Conservation (phyloP, 1,140 invertebrate species). For the Caenorhabditis remanei region DNA sequence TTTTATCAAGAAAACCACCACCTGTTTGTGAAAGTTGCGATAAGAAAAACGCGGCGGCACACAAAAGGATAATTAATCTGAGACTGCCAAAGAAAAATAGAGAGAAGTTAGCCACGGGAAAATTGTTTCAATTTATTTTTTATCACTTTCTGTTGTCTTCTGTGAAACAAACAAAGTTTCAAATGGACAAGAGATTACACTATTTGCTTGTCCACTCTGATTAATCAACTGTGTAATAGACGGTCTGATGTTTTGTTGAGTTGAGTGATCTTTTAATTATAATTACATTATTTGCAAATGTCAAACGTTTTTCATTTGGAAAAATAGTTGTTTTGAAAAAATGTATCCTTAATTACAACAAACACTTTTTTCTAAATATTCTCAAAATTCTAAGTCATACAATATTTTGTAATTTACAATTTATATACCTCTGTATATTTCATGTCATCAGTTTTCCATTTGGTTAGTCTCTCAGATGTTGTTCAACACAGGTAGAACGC, state of each 20-base stretch:
- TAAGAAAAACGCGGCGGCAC: constrained; percentile 28
- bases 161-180: constrained; percentile 41
- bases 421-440: no score
- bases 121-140: constrained; percentile 13
- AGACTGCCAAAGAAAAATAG: constrained; percentile 2
- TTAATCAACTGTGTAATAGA: constrained; percentile 28
- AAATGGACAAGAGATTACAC: constrained; percentile 41
- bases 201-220: constrained; percentile 17
- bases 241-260: neutral
- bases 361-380: no score
- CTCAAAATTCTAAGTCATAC: no score
- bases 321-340: neutral
- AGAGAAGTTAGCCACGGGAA: neutral
- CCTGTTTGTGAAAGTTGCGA: constrained; percentile 19
- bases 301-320: neutral
- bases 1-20: neutral
- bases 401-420: no score
- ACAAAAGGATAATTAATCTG: constrained; percentile 38
- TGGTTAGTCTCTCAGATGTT: neutral
- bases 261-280: constrained; percentile 14
- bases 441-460: neutral
- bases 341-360: neutral
- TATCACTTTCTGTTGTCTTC: constrained; percentile 30
- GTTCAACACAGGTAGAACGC: no score
- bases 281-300: neutral